A percentile compares a stretch with the other conserved stretches of the same genome.
Evolutionary conservation across 1,140 invertebrate genomes (phyloP).

Genomic region (Heliconius hermathena): DNA sequence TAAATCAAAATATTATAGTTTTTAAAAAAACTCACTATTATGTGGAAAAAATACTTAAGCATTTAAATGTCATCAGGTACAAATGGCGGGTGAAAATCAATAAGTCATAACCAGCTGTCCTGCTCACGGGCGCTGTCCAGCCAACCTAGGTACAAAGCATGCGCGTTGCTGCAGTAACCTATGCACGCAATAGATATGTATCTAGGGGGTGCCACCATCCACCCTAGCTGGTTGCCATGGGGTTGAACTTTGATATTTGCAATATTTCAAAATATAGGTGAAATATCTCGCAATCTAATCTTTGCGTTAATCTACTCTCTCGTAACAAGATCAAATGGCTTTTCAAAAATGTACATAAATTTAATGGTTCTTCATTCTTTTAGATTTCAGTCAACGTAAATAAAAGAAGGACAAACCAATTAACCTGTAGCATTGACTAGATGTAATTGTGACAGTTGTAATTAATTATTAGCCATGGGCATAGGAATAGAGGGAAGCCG

Average conservation of each 20-base stretch:
- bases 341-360: no score
- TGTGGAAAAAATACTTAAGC: neutral
- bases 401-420: no score
- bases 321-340: no score
- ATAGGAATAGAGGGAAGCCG: no score
- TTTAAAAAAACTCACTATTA: neutral
- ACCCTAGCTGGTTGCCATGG: neutral
- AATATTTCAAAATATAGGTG: neutral
- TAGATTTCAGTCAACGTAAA: no score
- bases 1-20: no score
- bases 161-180: slow-evolving; percentile 1
- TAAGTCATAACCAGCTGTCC: neutral
- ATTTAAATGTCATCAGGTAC: neutral
- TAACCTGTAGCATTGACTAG: no score
- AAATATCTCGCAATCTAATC: neutral
- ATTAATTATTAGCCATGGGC: no score
- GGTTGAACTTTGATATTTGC: neutral
- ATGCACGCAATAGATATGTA: slow-evolving; percentile 1
- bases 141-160: neutral
- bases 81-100: neutral
- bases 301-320: no score
- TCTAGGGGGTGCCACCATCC: neutral
- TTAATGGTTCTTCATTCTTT: no score
- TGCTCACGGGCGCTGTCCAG: neutral
- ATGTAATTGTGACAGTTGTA: no score